Base-by-base conservation (phyloP, 2,797 vertebrate species). In the Uromys caudimaculatus region DNA sequence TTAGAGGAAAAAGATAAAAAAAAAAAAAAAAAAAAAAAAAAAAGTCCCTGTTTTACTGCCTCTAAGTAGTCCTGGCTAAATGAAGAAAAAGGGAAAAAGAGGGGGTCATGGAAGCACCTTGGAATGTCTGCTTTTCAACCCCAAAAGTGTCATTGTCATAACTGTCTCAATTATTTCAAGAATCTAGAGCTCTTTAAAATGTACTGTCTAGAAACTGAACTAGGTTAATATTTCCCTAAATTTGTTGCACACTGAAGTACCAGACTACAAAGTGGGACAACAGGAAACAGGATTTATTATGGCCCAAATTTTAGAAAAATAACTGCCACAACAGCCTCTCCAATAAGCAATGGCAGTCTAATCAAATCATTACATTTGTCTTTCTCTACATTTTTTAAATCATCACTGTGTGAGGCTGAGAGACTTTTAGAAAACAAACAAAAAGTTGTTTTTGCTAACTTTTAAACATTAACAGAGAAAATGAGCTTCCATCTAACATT, bases 11-110 rank as follows among this genome's bases (percentile, higher is more conserved):
- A 54, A 94, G 29, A 56, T 38, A 78, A 96, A 91, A 91, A n/a
- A 78, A 96, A 91, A 91, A n/a, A n/a, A n/a, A n/a, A 8, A 94
- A 97, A 54, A 94, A 24, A 56, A 35, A 78, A 96, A 91, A 91
- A 73, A 4, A 4, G 75, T 93, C 21, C 21, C 87, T 84, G 38
- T 29, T 75, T 13, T 83, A 78, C 47, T 78, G 44, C 21, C 5
- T 12, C 47, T 47, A 73, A 2, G 27, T 82, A 83, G 62, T 21
- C 6, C 12, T 16, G 27, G 38, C 81, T 62, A 44, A 62, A 47
- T 84, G 27, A 62, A 44, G 27, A 41, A 12, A 32, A 38, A 9
- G 13, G 7, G 14, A 60, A 78, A 6, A 17, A 16, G 2, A 19
- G 32, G 19, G 47, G 6, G n/a, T 1, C 62, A 35, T 35, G 29